These are phyloP conservation scores for Carduelis carduelis DNA, from an alignment of 2,797 vertebrate genomes.

Conservation along the genomic window DNA sequence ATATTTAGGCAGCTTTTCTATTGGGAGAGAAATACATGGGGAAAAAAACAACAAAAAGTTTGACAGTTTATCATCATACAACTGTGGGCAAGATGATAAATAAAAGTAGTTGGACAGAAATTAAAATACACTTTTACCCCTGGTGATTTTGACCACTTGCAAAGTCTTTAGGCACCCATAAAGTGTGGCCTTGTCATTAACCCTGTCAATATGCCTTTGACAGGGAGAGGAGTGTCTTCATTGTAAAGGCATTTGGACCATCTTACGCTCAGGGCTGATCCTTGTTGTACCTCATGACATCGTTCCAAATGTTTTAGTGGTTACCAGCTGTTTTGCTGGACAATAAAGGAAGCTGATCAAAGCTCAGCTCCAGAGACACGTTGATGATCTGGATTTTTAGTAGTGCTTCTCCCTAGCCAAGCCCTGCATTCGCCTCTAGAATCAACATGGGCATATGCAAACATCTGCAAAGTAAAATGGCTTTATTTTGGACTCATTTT, in stretches of 20 bases:
- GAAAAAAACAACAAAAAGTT: neutral
- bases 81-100: neutral
- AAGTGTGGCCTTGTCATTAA: neutral
- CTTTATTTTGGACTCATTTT: neutral
- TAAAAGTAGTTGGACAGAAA: neutral
- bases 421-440: neutral
- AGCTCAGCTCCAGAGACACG: neutral
- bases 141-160: slow-evolving; percentile 1
- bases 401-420: neutral
- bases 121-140: neutral
- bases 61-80: neutral
- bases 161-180: neutral
- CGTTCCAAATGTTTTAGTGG: slow-evolving; percentile 27
- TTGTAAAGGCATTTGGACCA: slow-evolving; percentile 27
- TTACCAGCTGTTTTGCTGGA: slow-evolving; percentile 20
- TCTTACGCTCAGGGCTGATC: neutral
- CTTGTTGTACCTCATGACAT: neutral
- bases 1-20: neutral
- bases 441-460: neutral
- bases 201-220: neutral
- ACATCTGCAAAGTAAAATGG: neutral
- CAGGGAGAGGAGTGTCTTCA: slow-evolving; percentile 18
- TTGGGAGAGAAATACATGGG: neutral
- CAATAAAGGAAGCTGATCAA: slow-evolving; percentile 39
- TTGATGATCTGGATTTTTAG: neutral